A percentile compares a stretch with the other conserved stretches of the same genome.
Conservation (phyloP, 2,888 invertebrate genomes). For the Alitta virens region DNA sequence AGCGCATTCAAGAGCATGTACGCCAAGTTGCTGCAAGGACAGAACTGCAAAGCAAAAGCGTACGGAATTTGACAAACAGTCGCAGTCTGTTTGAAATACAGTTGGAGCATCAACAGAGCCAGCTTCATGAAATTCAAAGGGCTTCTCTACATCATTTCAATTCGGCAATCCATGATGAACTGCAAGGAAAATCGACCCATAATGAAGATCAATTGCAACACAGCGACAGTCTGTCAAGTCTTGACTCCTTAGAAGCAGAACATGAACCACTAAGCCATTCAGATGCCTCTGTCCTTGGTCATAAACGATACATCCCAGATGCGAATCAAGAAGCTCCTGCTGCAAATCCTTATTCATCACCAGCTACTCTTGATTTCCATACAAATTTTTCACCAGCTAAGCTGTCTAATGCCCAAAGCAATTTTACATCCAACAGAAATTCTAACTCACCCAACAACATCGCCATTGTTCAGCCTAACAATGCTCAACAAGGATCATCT, state of each 20-base stretch:
- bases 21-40: slow-evolving; percentile 20
- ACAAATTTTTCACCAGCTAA: background rate
- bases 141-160: slow-evolving; percentile 43
- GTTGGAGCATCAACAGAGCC: slow-evolving; percentile 45
- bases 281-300: no score
- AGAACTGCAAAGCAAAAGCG: slow-evolving; percentile 40
- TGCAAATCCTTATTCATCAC: background rate
- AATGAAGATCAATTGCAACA: slow-evolving; percentile 18
- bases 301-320: no score
- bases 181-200: slow-evolving; percentile 33
- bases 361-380: background rate
- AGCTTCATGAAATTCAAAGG: slow-evolving; percentile 43
- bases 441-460: background rate
- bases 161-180: slow-evolving; percentile 41
- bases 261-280: no score
- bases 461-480: slow-evolving; percentile 2
- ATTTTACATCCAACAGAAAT: no score
- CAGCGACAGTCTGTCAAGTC: slow-evolving; percentile 40
- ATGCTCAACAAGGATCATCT: background rate
- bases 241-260: slow-evolving; percentile 41
- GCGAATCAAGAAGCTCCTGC: background rate
- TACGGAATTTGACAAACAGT: slow-evolving; percentile 44
- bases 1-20: slow-evolving; percentile 9
- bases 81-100: slow-evolving; percentile 45
- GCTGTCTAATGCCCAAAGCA: background rate